Evolutionary conservation across 92 coral and sea anemone genomes (phyloP), one percentile per base, ranked within the genome.

Genomic region (Metridium senile): DNA sequence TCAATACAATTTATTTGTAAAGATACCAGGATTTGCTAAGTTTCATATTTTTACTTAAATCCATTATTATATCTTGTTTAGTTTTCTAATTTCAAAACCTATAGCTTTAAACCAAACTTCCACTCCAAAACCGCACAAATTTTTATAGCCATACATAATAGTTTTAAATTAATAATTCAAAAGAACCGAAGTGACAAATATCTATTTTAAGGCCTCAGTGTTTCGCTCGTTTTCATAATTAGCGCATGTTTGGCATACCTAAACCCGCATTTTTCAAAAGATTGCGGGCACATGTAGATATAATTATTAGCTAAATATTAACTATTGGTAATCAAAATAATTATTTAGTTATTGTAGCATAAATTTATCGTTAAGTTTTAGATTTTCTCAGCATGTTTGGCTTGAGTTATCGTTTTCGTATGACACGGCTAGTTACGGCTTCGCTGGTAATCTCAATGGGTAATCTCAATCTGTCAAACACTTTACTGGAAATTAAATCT

Each of bases 191-290:
- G 8, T 39, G 8, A 39, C 49, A 6, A n/a, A 4, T 39, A 39
- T 62, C 59, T 49, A 54, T 59, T 57, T 74, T 57, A 17, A 33
- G 68, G 32, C 33, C 69, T 25, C 0, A 17, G 1, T 9, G 67
- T 61, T 62, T 28, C 54, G 31, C 46, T n/a, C 33, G 32, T 2
- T 13, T 58, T 74, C 57, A 18, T 58, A 25, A 43, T 19, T 29
- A 43, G 59, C 79, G 79, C 79, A 74, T 74, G 79, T 23, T 61
- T 74, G 3, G 58, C 33, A 18, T 26, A 39, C 17, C 31, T 26
- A 51, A 65, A 22, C 54, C 82, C 82, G 82, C 82, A 22, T 66
- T 43, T 68, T 65, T 0, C 25, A 6, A 43, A 9, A 31, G 1
- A 65, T 65, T 77, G 74, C 74, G 31, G 67, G 72, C 71, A 31